A percentile compares a stretch with the other conserved stretches of the same genome.
These are phyloP conservation scores for Amphiduros pacificus DNA, from an alignment of 2,888 invertebrate genomes.

Conservation along the genomic window DNA sequence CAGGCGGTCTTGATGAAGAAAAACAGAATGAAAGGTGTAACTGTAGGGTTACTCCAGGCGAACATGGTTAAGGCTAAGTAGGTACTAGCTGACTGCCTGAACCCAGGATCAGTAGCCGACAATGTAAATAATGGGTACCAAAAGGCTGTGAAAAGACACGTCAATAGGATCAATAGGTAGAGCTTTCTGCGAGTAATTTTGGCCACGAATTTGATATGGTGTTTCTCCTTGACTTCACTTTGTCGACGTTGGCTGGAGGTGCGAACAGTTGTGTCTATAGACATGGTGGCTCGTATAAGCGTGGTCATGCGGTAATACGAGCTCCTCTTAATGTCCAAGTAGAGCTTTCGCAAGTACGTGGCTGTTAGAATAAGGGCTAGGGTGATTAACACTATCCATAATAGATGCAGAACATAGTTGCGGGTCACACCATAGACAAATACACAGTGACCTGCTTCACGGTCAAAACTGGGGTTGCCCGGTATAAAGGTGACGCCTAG, in stretches of 20 bases:
- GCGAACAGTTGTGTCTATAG: conserved; percentile 24
- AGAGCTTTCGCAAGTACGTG: conserved; percentile 77
- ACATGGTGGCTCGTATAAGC: conserved; percentile 30
- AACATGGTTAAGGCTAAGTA: conserved; percentile 57
- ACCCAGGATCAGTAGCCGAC: conserved; percentile 65
- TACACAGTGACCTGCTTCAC: conserved; percentile 68
- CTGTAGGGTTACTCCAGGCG: conserved; percentile 55
- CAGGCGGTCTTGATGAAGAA: conserved; percentile 33
- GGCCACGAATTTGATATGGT: conserved; percentile 26
- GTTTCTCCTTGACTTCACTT: conserved; percentile 23
- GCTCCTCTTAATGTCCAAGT: conserved; percentile 63
- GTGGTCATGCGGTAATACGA: conserved; percentile 31
- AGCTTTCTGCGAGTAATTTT: conserved; percentile 27
- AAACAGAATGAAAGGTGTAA: conserved; percentile 52
- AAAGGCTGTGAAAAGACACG: conserved; percentile 72
- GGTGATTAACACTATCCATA: conserved; percentile 87
- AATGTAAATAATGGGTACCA: conserved; percentile 90
- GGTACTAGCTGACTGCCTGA: conserved; percentile 39
- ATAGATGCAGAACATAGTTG: conserved; percentile 85
- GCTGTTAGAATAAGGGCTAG: conserved; percentile 82
- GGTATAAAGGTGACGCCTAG: conserved; percentile 67
- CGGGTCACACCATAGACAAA: conserved; percentile 83
- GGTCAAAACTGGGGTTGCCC: conserved; percentile 65
- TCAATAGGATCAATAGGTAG: conserved; percentile 38
- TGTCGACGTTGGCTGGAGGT: conserved; percentile 15